Base-by-base conservation (phyloP, 1,140 invertebrate species). In the Drosophila tani region DNA sequence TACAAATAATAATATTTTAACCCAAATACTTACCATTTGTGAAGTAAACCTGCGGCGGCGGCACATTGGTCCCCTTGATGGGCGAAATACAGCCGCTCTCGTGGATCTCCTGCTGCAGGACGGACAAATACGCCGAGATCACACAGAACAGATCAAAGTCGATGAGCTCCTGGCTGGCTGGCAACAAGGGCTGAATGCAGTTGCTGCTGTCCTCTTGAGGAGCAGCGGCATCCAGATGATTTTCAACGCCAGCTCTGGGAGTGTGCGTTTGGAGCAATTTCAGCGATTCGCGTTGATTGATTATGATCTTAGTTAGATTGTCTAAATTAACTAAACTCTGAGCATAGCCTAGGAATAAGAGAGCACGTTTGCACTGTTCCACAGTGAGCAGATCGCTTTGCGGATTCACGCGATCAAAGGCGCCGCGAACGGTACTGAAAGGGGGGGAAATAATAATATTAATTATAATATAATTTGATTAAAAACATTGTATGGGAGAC, bases 121-220 rank as follows among this genome's bases (percentile, higher is more conserved):
- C 91, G 17, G 92, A 92, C 35, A 93, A 78, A 59, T 93, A 93
- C 24, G 92, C 91, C 43, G 92, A 91, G 60, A 93, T 82, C 19
- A 93, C 81, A 64, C 92, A 93, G 71, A 93, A 93, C 56, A 93
- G 74, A 86, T 93, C 91, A 50, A 93, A 93, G 62, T 92, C 86
- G 41, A 93, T 82, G 58, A 88, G 84, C 76, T 78, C 75, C 46
- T 76, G 75, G 49, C 63, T 79, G 63, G 21, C 21, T 24, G 83
- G 47, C 47, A 45, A 40, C 41, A 55, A 40, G 2, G 70, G 32
- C 50, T 38, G 62, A 38, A 49, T 35, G 59, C 67, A 78, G 29
- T 50, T 57, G 29, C 49, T 66, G 19, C 49, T 66, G 19, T 6
- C 32, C 8, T 63, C 41, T 6, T 11, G 12, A 24, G 21, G n/a